phyloP scores from a whole-genome alignment of 2,888 invertebrate genomes.

The Drosophila tanythrix region DNA sequence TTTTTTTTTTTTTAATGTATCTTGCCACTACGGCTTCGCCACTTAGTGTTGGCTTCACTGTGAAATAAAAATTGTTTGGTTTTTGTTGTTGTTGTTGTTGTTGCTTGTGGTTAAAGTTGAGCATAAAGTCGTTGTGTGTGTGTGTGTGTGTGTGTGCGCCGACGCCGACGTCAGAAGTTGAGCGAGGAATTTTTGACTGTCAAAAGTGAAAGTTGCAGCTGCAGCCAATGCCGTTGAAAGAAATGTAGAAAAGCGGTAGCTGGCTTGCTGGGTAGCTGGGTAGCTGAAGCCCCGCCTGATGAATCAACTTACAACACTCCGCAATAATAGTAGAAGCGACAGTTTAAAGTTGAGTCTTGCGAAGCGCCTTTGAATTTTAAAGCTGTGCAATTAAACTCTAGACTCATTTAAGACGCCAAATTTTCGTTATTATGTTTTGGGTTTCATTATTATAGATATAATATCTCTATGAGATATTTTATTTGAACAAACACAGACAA shows the following conservation, averaged over 20 bases:
- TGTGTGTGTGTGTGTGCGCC: constrained; percentile 5
- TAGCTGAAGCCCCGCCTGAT: constrained; percentile 55
- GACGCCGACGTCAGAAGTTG: constrained; percentile 69
- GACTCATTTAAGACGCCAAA: constrained; percentile 40
- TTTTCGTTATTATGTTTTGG: constrained; percentile 48
- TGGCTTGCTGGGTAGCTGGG: constrained; percentile 32
- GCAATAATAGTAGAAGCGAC: constrained; percentile 27
- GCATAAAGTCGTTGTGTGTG: constrained; percentile 61
- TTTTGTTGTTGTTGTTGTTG: constrained; percentile 13
- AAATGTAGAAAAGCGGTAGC: constrained; percentile 71
- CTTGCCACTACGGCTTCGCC: constrained; percentile 67
- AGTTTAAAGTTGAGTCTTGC: constrained; percentile 62
- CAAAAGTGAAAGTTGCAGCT: constrained; percentile 81
- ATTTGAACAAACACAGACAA: constrained; percentile 4
- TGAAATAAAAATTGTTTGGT: constrained; percentile 25
- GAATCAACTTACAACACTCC: constrained; percentile 51
- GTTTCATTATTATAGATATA: constrained; percentile 7
- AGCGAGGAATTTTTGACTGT: constrained; percentile 80
- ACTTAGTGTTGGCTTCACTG: constrained; percentile 43
- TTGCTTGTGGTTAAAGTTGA: constrained; percentile 69
- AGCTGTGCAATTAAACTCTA: constrained; percentile 27
- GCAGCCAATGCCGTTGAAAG: constrained; percentile 67
- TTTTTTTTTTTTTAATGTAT: constrained; percentile 36
- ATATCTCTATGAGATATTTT: constrained; percentile 12
- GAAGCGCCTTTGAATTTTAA: constrained; percentile 37